A percentile compares a stretch with the other conserved stretches of the same genome.
Conservation (phyloP, 2,113 vertebrate genomes). For the Python bivittatus region DNA sequence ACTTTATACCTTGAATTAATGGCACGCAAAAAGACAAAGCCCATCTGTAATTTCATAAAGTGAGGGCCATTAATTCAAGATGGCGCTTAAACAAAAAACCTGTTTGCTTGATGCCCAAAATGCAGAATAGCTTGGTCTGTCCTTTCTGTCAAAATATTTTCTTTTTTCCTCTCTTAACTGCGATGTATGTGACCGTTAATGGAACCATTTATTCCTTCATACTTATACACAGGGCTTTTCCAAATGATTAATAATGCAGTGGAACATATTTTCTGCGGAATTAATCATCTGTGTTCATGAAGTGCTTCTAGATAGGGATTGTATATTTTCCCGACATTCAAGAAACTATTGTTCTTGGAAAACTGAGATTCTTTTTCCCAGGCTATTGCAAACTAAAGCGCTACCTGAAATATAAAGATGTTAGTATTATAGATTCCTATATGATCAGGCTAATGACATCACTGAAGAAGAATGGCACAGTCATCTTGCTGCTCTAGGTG, state of each 20-base stretch:
- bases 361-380: neutral
- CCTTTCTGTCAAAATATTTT: slow-evolving; percentile 36
- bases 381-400: neutral
- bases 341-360: neutral
- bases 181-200: slow-evolving; percentile 50
- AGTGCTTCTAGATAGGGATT: neutral
- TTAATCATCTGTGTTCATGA: neutral
- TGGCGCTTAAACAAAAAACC: too few relatives aligned
- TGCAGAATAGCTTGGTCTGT: slow-evolving; percentile 19
- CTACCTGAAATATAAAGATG: neutral
- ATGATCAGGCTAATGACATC: neutral
- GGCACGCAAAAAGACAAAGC: neutral
- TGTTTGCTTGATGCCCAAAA: slow-evolving; percentile 49
- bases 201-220: slow-evolving; percentile 56
- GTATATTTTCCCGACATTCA: neutral
- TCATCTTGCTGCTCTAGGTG: neutral
- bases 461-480: neutral
- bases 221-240: slow-evolving; percentile 34
- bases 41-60: slow-evolving; percentile 23
- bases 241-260: neutral
- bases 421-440: neutral
- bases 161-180: neutral
- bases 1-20: slow-evolving; percentile 8
- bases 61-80: too few relatives aligned
- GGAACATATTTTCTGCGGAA: neutral